These are phyloP conservation scores for Apostichopus parvimensis DNA, from an alignment of 35 echinoderm and acorn worm genomes.

Conservation along the genomic window DNA sequence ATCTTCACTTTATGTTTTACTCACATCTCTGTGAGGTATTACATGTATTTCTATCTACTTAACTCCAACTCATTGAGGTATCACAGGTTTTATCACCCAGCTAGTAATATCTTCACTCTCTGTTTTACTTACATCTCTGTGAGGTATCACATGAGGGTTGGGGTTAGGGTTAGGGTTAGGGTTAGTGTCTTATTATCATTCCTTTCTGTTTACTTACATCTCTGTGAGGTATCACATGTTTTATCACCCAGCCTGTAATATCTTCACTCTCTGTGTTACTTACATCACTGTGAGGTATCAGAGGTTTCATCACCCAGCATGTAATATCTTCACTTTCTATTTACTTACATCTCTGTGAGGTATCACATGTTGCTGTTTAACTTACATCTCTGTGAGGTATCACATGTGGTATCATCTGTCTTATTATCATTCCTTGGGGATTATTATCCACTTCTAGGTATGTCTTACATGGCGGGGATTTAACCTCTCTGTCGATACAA, in stretches of 20 bases:
- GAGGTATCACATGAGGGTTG: no score
- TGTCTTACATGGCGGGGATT: conserved; percentile 63
- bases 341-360: neutral
- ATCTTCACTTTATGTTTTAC: no score
- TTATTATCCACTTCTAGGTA: conserved; percentile 75
- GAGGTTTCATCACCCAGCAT: neutral
- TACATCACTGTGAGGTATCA: neutral
- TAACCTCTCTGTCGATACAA: conserved; percentile 67
- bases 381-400: conserved; percentile 97
- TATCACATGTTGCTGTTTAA: neutral
- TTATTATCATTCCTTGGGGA: conserved; percentile 60
- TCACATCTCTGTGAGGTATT: no score
- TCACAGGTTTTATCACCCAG: neutral
- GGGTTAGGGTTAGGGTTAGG: no score
- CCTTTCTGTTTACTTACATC: neutral
- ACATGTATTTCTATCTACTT: no score
- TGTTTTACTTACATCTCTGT: neutral
- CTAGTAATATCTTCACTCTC: no score
- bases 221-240: neutral
- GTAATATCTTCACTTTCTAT: no score
- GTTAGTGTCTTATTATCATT: no score
- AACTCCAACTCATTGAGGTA: neutral
- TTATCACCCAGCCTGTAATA: no score
- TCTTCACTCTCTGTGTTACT: no score
- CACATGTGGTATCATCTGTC: conserved; percentile 85